phyloP scores from a whole-genome alignment of 1,140 invertebrate genomes.

The Caenorhabditis remanei region DNA sequence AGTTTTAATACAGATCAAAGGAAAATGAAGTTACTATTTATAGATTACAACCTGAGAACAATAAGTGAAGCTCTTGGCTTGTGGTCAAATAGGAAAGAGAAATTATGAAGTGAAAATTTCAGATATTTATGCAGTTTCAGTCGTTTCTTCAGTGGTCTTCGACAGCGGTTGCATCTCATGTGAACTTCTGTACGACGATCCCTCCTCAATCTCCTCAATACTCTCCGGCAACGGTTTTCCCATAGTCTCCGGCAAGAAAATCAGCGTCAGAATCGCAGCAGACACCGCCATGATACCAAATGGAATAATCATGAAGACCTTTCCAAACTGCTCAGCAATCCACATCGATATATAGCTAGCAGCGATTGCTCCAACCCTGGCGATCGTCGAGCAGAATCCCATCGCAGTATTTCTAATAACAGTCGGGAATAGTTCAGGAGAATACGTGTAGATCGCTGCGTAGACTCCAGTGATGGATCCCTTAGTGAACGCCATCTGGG shows the following conservation, averaged over 20 bases:
- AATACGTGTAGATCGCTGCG: constrained; percentile 77
- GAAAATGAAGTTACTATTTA: background rate
- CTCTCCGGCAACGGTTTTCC: constrained; percentile 75
- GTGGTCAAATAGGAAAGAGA: background rate
- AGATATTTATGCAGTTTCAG: constrained; percentile 35
- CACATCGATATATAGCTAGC: constrained; percentile 79
- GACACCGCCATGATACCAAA: constrained; percentile 71
- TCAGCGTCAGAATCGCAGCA: constrained; percentile 71
- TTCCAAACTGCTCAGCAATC: constrained; percentile 73
- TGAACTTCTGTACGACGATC: constrained; percentile 5
- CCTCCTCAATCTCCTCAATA: constrained; percentile 71
- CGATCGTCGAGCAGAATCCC: constrained; percentile 80
- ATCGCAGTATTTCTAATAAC: constrained; percentile 79
- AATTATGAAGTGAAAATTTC: background rate
- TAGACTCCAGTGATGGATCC: constrained; percentile 75
- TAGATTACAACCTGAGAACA: constrained; percentile 7
- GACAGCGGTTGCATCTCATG: constrained; percentile 40
- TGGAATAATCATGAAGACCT: constrained; percentile 73
- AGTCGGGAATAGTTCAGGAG: constrained; percentile 80
- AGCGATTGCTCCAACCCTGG: constrained; percentile 80
- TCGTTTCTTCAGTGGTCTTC: constrained; percentile 10
- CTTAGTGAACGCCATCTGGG: constrained; percentile 75
- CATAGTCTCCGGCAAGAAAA: constrained; percentile 75
- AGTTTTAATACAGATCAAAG: background rate
- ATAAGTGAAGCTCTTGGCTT: constrained; percentile 53